phyloP scores from a whole-genome alignment of 2,797 vertebrate species.

The Kryptolebias ocellatus region DNA sequence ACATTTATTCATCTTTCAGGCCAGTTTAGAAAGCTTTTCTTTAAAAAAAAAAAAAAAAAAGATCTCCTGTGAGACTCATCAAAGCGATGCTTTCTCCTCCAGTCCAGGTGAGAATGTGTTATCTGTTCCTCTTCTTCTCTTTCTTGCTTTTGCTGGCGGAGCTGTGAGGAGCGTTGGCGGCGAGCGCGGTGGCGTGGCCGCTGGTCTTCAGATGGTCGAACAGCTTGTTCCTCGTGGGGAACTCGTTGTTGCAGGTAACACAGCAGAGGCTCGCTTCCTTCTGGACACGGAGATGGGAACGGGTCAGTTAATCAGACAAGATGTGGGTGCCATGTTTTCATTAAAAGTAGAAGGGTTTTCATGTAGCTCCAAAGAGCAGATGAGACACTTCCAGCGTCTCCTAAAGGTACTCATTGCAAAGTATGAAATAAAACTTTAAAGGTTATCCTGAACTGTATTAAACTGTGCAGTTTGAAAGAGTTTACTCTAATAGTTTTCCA shows the following conservation, averaged over 20 bases:
- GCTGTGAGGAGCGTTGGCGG: slow-evolving; percentile 59
- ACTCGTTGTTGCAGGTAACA: slow-evolving; percentile 86
- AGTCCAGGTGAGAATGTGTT: slow-evolving; percentile 45
- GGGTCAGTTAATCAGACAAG: background rate
- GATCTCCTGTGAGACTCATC: background rate
- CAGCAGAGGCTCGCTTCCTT: slow-evolving; percentile 84
- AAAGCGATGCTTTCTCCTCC: background rate
- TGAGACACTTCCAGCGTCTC: no score
- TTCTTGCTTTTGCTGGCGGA: slow-evolving; percentile 83
- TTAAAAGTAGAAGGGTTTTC: background rate
- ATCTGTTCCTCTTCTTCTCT: slow-evolving; percentile 91
- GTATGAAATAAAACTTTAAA: no score
- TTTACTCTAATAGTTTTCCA: no score
- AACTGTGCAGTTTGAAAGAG: no score
- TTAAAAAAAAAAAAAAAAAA: no score
- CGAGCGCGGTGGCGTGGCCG: slow-evolving; percentile 86
- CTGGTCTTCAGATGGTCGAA: slow-evolving; percentile 94
- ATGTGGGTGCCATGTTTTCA: background rate
- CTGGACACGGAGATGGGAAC: slow-evolving; percentile 53
- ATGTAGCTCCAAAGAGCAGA: background rate
- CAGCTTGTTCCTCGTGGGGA: slow-evolving; percentile 93
- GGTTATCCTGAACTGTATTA: no score
- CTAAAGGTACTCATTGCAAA: no score
- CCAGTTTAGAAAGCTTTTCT: slow-evolving; percentile 3
- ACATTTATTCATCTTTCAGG: slow-evolving; percentile 2